Percentiles rank a stretch among this genome's conserved stretches.
phyloP scores from a whole-genome alignment of 2,113 vertebrate genomes.

The Mesoclemmys tuberculata region DNA sequence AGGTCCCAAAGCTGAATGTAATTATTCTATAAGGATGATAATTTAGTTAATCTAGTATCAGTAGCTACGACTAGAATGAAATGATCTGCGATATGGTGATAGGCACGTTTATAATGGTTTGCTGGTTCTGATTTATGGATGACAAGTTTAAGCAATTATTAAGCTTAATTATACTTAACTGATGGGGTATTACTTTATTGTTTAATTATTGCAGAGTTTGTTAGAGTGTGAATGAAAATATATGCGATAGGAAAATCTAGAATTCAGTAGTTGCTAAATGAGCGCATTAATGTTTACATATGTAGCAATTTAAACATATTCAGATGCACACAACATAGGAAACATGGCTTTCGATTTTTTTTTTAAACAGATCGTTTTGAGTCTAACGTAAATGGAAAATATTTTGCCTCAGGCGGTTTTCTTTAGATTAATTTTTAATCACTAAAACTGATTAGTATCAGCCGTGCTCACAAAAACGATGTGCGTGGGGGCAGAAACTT shows the following conservation, averaged over 20 bases:
- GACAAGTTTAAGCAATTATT: conserved; percentile 73
- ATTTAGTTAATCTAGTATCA: not conserved
- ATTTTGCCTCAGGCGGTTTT: not conserved
- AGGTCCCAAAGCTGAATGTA: no score
- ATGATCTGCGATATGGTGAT: not conserved
- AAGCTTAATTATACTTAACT: conserved; percentile 76
- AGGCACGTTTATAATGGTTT: conserved; percentile 20
- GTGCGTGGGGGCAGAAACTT: not conserved
- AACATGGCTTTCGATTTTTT: not conserved
- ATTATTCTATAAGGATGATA: not conserved
- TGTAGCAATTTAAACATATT: conserved; percentile 31
- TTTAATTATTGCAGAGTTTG: conserved; percentile 28
- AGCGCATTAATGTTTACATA: conserved; percentile 55
- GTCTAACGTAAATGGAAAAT: not conserved
- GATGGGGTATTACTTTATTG: conserved; percentile 55
- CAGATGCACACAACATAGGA: not conserved
- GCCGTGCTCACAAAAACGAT: not conserved
- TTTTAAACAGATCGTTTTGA: fast-evolving
- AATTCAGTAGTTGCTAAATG: conserved; percentile 54
- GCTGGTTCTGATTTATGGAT: conserved; percentile 75
- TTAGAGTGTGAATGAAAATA: conserved; percentile 50
- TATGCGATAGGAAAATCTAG: conserved; percentile 38
- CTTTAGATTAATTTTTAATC: not conserved
- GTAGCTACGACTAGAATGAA: not conserved
- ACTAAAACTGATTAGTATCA: not conserved